Base-by-base conservation (phyloP, 1,140 invertebrate genomes). In the Habropoda laboriosa region DNA sequence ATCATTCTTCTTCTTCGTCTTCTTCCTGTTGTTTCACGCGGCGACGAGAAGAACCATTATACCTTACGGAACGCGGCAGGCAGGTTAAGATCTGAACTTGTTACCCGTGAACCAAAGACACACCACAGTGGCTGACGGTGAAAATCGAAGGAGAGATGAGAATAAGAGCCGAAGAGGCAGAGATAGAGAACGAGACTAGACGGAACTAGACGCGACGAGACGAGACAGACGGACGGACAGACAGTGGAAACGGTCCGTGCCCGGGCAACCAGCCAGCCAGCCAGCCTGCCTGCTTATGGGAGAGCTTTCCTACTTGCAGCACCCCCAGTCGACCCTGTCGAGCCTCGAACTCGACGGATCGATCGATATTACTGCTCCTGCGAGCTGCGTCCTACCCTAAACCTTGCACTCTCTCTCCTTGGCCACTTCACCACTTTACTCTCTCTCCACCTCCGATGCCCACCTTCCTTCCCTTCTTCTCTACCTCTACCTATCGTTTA, bases 351-450 rank as follows among this genome's bases (percentile, higher is more conserved):
- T 85, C 86, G 73, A 82, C 82, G 83, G 75, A 86, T 88, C 88
- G 88, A 91, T 92, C 92, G 92, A 93, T 93, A 91, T 91, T 89
- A 90, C 91, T 90, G 91, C 92, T 92, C 91, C 92, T 93, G 90
- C 91, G 89, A 86, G 83, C 79, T 86, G 74, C 80, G 74, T 71
- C 80, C 64, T 81, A 72, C 42, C 73, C 83, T 81, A 91, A 92
- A 90, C 89, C 90, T 89, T 90, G 88, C 88, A 89, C 79, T 87
- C 87, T 87, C 87, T 83, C 85, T 82, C 53, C 49, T 66, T n/a
- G 51, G 1, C 38, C 61, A 68, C 42, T 68, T 64, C 18, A 38
- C 57, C 70, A 35, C 42, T 53, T 47, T 67, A 35, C 42, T 53
- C 40, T 67, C 79, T 61, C 38, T 53, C 40, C 30, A 13, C 16